Evolutionary conservation across 2,797 vertebrate species (phyloP).

Genomic region (Syngnathus acus): DNA sequence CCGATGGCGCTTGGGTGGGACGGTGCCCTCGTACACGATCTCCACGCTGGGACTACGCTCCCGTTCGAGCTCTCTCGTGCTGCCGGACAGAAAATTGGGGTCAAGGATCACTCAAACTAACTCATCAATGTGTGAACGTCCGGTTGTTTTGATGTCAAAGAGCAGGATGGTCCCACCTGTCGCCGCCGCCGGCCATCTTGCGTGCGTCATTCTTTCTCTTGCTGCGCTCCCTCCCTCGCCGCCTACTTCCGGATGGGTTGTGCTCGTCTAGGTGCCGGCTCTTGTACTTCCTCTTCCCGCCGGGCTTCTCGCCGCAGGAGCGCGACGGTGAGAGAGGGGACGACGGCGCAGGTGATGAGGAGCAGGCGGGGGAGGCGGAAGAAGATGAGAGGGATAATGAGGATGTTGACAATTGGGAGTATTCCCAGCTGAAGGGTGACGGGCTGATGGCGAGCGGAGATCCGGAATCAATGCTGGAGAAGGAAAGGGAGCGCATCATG

Average conservation of each 20-base stretch:
- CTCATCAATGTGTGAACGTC: too few relatives aligned
- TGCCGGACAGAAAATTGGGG: slow-evolving; percentile 5
- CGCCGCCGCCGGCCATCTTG: slow-evolving; percentile 44
- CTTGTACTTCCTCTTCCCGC: slow-evolving; percentile 89
- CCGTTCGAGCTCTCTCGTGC: slow-evolving; percentile 18
- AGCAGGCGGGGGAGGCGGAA: slow-evolving; percentile 17
- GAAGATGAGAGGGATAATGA: slow-evolving; percentile 27
- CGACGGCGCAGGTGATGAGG: neutral
- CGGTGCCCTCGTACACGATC: slow-evolving; percentile 58
- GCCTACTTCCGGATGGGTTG: slow-evolving; percentile 54
- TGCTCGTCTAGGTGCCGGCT: slow-evolving; percentile 78
- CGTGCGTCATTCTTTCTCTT: slow-evolving; percentile 18
- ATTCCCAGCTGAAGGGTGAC: slow-evolving; percentile 22
- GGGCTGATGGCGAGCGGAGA: slow-evolving; percentile 27
- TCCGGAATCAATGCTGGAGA: slow-evolving; percentile 25
- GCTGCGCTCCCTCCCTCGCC: slow-evolving; percentile 44
- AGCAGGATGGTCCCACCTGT: slow-evolving; percentile 26
- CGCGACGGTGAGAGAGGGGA: neutral
- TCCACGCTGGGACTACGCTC: slow-evolving; percentile 61
- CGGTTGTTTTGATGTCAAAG: neutral
- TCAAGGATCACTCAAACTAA: neutral
- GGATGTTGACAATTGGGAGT: slow-evolving; percentile 27
- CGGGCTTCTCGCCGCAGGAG: slow-evolving; percentile 71
- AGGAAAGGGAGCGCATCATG: slow-evolving; percentile 27
- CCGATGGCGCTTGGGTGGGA: slow-evolving; percentile 20